These are phyloP conservation scores for Pimpla rufipes DNA, from an alignment of 2,888 invertebrate species.

Conservation along the genomic window DNA sequence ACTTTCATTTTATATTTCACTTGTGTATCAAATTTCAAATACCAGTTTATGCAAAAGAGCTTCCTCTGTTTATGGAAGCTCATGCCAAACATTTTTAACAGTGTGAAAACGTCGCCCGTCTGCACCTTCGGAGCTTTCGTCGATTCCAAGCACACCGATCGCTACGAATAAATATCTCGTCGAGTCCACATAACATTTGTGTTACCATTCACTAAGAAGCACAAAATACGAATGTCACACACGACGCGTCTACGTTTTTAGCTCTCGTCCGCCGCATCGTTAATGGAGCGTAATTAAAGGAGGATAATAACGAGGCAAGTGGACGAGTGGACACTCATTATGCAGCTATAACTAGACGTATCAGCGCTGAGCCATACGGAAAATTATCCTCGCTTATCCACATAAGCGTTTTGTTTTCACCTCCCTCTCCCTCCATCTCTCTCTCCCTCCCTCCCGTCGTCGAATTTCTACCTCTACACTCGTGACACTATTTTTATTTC, in stretches of 20 bases:
- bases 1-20: too few species aligned
- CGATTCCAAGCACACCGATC: constrained; percentile 43
- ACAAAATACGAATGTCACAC: constrained; percentile 49
- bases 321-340: constrained; percentile 38
- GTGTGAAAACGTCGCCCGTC: too few species aligned
- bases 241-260: constrained; percentile 44
- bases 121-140: constrained; percentile 23
- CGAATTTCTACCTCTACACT: background rate
- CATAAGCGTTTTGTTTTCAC: constrained; percentile 39
- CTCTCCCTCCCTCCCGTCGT: background rate
- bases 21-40: too few species aligned
- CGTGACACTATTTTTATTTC: background rate
- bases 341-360: constrained; percentile 39
- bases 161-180: constrained; percentile 28
- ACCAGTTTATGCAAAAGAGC: too few species aligned
- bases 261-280: constrained; percentile 27
- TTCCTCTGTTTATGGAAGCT: too few species aligned
- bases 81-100: too few species aligned
- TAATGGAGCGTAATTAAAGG: constrained; percentile 40
- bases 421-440: background rate
- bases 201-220: constrained; percentile 58
- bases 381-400: constrained; percentile 45
- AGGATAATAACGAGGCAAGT: constrained; percentile 52
- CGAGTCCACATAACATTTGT: constrained; percentile 5
- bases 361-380: constrained; percentile 29